Conservation (phyloP, 2,888 invertebrate genomes). For the Volucella inflata region DNA sequence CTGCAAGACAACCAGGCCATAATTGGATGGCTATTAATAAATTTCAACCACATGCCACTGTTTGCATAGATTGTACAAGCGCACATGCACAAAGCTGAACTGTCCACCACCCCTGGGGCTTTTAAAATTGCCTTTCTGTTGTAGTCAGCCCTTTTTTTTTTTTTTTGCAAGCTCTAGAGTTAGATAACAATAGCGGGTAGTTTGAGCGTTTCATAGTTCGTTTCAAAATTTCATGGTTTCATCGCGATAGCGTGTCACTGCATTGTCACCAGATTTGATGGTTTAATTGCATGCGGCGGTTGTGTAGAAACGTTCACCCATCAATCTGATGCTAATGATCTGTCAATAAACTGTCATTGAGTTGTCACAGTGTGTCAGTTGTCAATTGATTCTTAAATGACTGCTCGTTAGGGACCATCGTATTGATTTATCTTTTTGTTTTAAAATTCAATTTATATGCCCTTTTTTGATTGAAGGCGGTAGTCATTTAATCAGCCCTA, state of each 20-base stretch:
- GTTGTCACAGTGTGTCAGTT: constrained; percentile 65
- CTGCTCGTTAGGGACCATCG: constrained; percentile 45
- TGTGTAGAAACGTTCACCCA: constrained; percentile 64
- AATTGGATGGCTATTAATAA: constrained; percentile 57
- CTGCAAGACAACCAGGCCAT: constrained; percentile 20
- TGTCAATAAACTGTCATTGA: constrained; percentile 71
- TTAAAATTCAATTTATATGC: constrained; percentile 29
- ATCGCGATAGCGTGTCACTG: constrained; percentile 37
- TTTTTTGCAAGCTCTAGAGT: not conserved
- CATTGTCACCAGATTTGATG: constrained; percentile 40
- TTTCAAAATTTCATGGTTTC: not conserved
- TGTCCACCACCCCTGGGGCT: not conserved
- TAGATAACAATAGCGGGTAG: constrained; percentile 23
- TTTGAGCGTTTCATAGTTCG: too few relatives aligned
- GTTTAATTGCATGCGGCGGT: constrained; percentile 63
- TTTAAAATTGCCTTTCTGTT: constrained; percentile 20
- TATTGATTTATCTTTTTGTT: constrained; percentile 26
- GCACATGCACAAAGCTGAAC: not conserved
- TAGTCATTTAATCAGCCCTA: constrained; percentile 28
- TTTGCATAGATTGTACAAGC: constrained; percentile 38
- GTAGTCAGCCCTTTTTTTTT: not conserved
- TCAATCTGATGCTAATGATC: constrained; percentile 68
- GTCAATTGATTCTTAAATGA: constrained; percentile 61
- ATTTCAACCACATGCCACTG: constrained; percentile 38
- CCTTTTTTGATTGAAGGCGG: constrained; percentile 25